phyloP scores from a whole-genome alignment of 2,888 invertebrate genomes.

The Pammene aurita region DNA sequence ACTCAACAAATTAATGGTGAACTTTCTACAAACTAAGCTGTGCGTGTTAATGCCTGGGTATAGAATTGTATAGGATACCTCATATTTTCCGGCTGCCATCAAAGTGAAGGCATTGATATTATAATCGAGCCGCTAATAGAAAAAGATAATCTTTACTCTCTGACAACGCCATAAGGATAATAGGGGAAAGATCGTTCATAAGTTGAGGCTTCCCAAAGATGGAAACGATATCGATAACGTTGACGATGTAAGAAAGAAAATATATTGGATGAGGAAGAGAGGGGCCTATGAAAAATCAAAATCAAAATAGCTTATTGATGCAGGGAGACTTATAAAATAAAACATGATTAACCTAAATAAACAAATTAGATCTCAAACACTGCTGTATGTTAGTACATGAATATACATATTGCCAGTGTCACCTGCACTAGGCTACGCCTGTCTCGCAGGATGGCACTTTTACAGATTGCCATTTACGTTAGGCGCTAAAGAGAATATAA shows the following conservation, averaged over 20 bases:
- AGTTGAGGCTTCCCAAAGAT: neutral
- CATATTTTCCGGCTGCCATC: constrained; percentile 26
- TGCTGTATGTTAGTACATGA: too few relatives aligned
- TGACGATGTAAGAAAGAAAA: neutral
- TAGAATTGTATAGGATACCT: constrained; percentile 21
- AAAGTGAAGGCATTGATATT: constrained; percentile 29
- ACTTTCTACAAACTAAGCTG: constrained; percentile 4
- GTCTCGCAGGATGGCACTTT: too few relatives aligned
- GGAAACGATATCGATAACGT: constrained; percentile 1
- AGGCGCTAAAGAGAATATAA: too few relatives aligned
- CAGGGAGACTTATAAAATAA: too few relatives aligned
- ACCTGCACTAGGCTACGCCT: too few relatives aligned
- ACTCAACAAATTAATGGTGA: too few relatives aligned
- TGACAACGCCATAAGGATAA: constrained; percentile 5
- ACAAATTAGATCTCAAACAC: too few relatives aligned
- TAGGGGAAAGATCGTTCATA: neutral
- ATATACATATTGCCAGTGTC: too few relatives aligned
- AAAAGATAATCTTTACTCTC: constrained; percentile 6
- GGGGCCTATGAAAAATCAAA: too few relatives aligned
- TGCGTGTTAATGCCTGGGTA: constrained; percentile 13
- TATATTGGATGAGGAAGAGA: constrained; percentile 6
- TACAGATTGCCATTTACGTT: too few relatives aligned
- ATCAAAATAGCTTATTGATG: too few relatives aligned
- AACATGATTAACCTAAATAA: too few relatives aligned
- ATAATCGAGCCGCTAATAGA: constrained; percentile 24